Conservation (phyloP, 1,140 invertebrate genomes). For the Drosophila pseudoobscura region DNA sequence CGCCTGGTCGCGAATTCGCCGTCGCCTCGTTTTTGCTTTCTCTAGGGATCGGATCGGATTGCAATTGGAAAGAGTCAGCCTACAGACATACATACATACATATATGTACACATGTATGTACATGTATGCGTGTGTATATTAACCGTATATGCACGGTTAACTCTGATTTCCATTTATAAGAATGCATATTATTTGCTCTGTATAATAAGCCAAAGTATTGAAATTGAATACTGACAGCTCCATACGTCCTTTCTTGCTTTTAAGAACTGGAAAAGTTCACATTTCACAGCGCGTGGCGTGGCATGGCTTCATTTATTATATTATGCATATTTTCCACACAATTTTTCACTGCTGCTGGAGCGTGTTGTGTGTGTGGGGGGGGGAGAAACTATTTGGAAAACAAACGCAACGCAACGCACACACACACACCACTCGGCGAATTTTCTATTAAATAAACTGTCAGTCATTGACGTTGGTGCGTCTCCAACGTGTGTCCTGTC, state of each 20-base stretch:
- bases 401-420: constrained; percentile 39
- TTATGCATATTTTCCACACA: constrained; percentile 65
- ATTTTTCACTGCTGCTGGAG: constrained; percentile 49
- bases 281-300: constrained; percentile 9
- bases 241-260: background rate
- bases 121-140: too few species aligned
- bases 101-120: too few species aligned
- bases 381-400: constrained; percentile 49
- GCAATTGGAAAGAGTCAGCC: too few species aligned
- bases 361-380: background rate
- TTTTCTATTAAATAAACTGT: constrained; percentile 75
- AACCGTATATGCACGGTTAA: too few species aligned
- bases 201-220: too few species aligned
- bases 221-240: too few species aligned
- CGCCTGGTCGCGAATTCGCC: too few species aligned
- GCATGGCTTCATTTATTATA: constrained; percentile 49
- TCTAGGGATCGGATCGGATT: too few species aligned
- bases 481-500: constrained; percentile 13
- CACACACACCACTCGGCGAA: constrained; percentile 19
- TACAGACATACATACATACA: too few species aligned
- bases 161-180: too few species aligned
- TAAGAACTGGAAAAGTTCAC: constrained; percentile 44
- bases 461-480: constrained; percentile 63
- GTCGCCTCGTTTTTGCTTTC: too few species aligned
- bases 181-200: background rate